A percentile compares a stretch with the other conserved stretches of the same genome.
These are phyloP conservation scores for Benthosema pterotum DNA, from an alignment of 2,797 vertebrate species.

Conservation along the genomic window DNA sequence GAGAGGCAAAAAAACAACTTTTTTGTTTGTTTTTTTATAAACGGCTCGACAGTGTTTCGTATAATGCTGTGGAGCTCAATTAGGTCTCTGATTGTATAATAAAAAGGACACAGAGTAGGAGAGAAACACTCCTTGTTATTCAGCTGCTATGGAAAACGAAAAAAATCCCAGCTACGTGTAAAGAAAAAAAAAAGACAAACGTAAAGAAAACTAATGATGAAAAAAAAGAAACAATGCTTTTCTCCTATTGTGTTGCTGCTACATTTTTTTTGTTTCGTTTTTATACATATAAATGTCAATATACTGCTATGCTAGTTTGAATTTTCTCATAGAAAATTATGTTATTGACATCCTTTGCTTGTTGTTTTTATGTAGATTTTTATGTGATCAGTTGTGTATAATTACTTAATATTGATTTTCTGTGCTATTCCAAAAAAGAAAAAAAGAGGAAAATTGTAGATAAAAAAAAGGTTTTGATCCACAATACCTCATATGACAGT, in stretches of 20 bases:
- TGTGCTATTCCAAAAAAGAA: constrained; percentile 92
- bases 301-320: constrained; percentile 92
- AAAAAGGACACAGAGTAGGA: constrained; percentile 58
- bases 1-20: constrained; percentile 71
- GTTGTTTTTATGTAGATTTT: constrained; percentile 82
- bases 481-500: constrained; percentile 97
- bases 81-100: constrained; percentile 87
- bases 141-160: constrained; percentile 93
- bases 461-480: constrained; percentile 85
- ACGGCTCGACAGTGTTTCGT: constrained; percentile 75
- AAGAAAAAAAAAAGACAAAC: constrained; percentile 61
- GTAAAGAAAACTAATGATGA: constrained; percentile 61
- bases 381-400: constrained; percentile 83
- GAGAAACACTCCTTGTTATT: constrained; percentile 83
- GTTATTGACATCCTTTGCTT: constrained; percentile 89
- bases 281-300: constrained; percentile 87
- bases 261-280: constrained; percentile 84
- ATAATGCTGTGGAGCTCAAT: constrained; percentile 75
- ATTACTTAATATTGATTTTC: constrained; percentile 88
- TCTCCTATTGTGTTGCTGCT: constrained; percentile 96
- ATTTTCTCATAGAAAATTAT: constrained; percentile 97
- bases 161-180: constrained; percentile 89
- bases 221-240: constrained; percentile 86
- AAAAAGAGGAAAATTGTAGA: constrained; percentile 69
- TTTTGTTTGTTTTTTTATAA: no score